These are phyloP conservation scores for Ectemnius lituratus DNA, from an alignment of 2,888 invertebrate genomes.

Conservation along the genomic window DNA sequence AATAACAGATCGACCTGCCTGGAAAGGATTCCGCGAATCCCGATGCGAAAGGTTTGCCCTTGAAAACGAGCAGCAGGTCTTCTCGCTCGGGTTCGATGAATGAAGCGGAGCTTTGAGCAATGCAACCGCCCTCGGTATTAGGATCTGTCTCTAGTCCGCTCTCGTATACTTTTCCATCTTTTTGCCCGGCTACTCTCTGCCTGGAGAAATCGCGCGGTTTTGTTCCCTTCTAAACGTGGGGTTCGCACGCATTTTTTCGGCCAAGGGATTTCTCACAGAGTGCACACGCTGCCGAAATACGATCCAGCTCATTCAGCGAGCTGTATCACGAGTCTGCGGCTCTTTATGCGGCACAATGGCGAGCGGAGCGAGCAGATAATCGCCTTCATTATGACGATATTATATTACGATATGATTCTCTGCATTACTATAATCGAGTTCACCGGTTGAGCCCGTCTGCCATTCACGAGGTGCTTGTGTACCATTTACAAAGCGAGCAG, in stretches of 20 bases:
- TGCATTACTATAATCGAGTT: slow-evolving; percentile 9
- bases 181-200: slow-evolving; percentile 11
- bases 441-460: too few species aligned
- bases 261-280: slow-evolving; percentile 39
- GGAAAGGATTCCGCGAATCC: slow-evolving; percentile 27
- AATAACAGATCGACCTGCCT: slow-evolving; percentile 33
- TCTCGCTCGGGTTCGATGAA: slow-evolving; percentile 46
- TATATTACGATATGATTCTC: slow-evolving; percentile 34
- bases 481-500: too few species aligned
- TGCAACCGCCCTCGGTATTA: slow-evolving; percentile 48
- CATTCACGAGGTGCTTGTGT: too few species aligned
- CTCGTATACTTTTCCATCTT: slow-evolving; percentile 36
- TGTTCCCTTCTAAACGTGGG: slow-evolving; percentile 21
- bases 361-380: slow-evolving; percentile 42
- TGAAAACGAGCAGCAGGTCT: slow-evolving; percentile 39
- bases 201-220: slow-evolving; percentile 28
- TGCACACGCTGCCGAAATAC: slow-evolving; percentile 40
- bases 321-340: slow-evolving; percentile 34
- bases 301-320: slow-evolving; percentile 42
- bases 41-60: neutral
- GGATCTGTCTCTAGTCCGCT: slow-evolving; percentile 45
- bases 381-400: slow-evolving; percentile 45
- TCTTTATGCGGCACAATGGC: slow-evolving; percentile 10
- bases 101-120: slow-evolving; percentile 50
- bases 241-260: slow-evolving; percentile 43